These are phyloP conservation scores for Epinotia nisella DNA, from an alignment of 2,888 invertebrate species.

Conservation along the genomic window DNA sequence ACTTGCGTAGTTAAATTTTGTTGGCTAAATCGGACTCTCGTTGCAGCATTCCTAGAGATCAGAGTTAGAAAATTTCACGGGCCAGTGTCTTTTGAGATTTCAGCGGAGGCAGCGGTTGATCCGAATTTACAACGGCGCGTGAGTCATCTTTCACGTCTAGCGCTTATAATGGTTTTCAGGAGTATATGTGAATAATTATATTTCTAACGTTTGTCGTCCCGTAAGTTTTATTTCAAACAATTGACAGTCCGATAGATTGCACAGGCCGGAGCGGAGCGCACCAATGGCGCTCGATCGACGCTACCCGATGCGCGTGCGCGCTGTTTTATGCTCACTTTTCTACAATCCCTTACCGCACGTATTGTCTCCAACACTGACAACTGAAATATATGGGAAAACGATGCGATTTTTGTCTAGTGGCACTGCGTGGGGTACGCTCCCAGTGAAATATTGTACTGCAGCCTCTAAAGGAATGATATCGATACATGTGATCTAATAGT, in stretches of 20 bases:
- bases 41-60: no score
- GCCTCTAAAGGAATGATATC: slow-evolving; percentile 46
- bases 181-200: no score
- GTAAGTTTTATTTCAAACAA: background rate
- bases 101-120: no score
- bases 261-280: slow-evolving; percentile 34
- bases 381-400: slow-evolving; percentile 74
- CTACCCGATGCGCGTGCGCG: slow-evolving; percentile 71
- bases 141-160: background rate
- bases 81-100: no score
- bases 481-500: slow-evolving; percentile 47
- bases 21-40: no score
- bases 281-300: slow-evolving; percentile 64
- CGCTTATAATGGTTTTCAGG: no score
- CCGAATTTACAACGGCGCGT: background rate
- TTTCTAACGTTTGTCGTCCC: background rate
- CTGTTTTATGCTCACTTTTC: slow-evolving; percentile 78
- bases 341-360: slow-evolving; percentile 68
- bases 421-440: slow-evolving; percentile 74
- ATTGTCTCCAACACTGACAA: slow-evolving; percentile 74
- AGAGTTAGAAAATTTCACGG: no score
- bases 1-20: no score
- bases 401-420: slow-evolving; percentile 81
- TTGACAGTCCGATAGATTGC: background rate
- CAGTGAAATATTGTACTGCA: slow-evolving; percentile 59